Evolutionary conservation across 2,888 invertebrate genomes (phyloP), one percentile per base, ranked within the genome.

Genomic region (Rhyacophila evoluta): DNA sequence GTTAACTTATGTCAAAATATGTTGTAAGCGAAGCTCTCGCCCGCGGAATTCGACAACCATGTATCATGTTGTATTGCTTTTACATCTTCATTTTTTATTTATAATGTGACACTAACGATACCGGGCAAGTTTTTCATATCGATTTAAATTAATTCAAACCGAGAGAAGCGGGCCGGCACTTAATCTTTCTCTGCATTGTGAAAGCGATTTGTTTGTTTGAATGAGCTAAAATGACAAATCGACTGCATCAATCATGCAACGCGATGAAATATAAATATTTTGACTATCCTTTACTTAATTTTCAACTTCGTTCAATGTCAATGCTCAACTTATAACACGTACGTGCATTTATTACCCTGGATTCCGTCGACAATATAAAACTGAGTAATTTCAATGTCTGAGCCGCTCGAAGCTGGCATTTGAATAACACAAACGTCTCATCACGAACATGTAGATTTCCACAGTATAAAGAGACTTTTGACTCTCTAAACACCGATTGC

Each of bases 51-150:
- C 55, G 55, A 55, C 55, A 55, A 55, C 19, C 55, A 55, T 55
- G 55, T 19, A 55, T 55, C 55, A 55, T 55, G 55, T 55, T 55
- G 55, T 55, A 55, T 55, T 55, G 55, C 55, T 55, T 41, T 41
- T 19, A 25, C 55, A 55, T 55, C 55, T 55, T 55, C 55, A 55
- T 55, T 55, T 25, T 55, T 55, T 55, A 55, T 55, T 55, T 55
- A 55, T 55, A 55, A 55, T 55, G 55, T 55, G 55, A 55, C 55
- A 19, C 55, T 55, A 55, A 55, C 55, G 55, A 19, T 55, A 19
- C 55, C 55, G 55, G 55, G 55, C 55, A 19, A 55, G 55, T 55
- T 55, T 55, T 55, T 55, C 55, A 55, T 55, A 55, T 55, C 55
- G 55, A 55, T 55, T 55, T 55, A 55, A 55, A 55, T 55, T 55